Percentiles rank a stretch among this genome's conserved stretches.
Evolutionary conservation across 1,140 invertebrate species (phyloP).

Genomic region (Lasioglossum baleicum): DNA sequence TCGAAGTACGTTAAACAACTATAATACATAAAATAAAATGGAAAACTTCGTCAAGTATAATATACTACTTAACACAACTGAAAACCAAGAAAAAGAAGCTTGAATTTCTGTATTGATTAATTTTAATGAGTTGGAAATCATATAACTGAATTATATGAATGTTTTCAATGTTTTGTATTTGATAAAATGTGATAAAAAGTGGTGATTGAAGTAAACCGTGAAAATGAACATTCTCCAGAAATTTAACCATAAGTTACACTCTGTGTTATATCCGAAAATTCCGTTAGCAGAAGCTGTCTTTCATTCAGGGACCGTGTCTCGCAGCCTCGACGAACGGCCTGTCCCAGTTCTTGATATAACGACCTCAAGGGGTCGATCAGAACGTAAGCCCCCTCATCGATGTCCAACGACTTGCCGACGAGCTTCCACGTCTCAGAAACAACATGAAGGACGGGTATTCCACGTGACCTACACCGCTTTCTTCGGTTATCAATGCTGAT

Average conservation of each 20-base stretch:
- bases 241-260: background rate
- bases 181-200: too few species aligned
- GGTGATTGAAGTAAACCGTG: background rate
- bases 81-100: too few species aligned
- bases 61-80: too few species aligned
- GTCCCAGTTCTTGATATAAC: slow-evolving; percentile 40
- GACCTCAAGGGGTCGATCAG: slow-evolving; percentile 43
- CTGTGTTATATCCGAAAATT: background rate
- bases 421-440: slow-evolving; percentile 36
- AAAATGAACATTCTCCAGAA: background rate
- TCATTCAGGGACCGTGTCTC: background rate
- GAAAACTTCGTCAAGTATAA: too few species aligned
- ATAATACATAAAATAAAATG: too few species aligned
- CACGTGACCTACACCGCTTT: slow-evolving; percentile 19
- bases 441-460: slow-evolving; percentile 19
- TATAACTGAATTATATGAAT: too few species aligned
- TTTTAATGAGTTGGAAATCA: too few species aligned
- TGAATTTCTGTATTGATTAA: too few species aligned
- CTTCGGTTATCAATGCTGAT: background rate
- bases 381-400: slow-evolving; percentile 21
- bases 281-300: background rate
- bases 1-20: too few species aligned
- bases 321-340: background rate
- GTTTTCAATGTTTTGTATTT: too few species aligned
- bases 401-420: slow-evolving; percentile 36